Evolutionary conservation across 2,797 vertebrate genomes (phyloP), one percentile per base, ranked within the genome.

Genomic region (Ispidina picta): DNA sequence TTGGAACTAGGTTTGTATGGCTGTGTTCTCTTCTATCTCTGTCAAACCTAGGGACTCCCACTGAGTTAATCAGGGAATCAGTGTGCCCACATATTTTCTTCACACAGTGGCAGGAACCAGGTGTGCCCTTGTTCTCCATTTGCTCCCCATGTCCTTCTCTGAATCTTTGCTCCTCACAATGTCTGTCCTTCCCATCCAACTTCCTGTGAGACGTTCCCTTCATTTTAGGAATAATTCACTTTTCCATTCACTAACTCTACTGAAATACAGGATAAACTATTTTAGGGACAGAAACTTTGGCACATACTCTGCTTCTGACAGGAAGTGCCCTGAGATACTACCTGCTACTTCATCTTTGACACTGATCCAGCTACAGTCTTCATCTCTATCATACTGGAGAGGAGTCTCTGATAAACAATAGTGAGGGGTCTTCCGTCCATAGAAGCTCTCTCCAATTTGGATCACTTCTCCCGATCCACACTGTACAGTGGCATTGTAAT

Each of bases 401-500:
- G 91, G 16, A 4, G 79, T 10, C 19, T 96, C 93, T 28, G 91
- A 86, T 70, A 92, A 91, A 39, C 99, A 99, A 75, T 98, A 99
- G 94, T 99, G 97, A 65, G 98, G 96, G 2, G 97, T 98, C 94
- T 98, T 98, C 60, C 98, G 95, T 62, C 99, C 98, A 0, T 98
- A 99, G 97, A 99, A 98, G 75, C 98, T 98, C 28, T 98, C 98
- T 15, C 96, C 98, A 41, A 99, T 96, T 80, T 98, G 96, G 89
- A 99, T 97, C 58, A 99, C 98, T 93, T 98, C 97, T 92, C 98
- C 99, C 1, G 98, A 99, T n/a, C 98, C 98, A 62, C 98, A 99
- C 60, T 99, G 98, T 66, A 98, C 81, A 16, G 98, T 98, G 62
- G 97, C 98, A n/a, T 98, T 98, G 90, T 97, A 96, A n/a, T 98